Evolutionary conservation across 2,113 vertebrate species (phyloP), one percentile per base, ranked within the genome.

Genomic region (Notarius quadriscutis): DNA sequence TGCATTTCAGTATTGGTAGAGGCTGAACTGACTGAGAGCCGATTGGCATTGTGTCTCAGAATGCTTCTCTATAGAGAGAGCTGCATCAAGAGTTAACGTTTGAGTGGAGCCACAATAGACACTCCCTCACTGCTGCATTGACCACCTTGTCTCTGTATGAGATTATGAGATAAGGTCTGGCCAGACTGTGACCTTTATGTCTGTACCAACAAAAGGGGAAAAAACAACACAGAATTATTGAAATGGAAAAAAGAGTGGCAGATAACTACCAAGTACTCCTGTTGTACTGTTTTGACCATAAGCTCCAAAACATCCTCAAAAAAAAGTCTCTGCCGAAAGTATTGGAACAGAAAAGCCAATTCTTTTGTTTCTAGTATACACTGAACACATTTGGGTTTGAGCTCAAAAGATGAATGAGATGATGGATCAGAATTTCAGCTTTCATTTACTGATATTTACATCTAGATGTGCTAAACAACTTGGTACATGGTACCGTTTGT

Each of bases 101-200:
- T 74, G 86, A 62, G 41, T 62, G 84, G 41, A 60, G 79, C 67
- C 57, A 72, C 22, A 87, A 82, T 22, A 83, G 55, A 75, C 48
- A 69, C 67, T 30, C 65, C 25, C 55, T n/a, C 7, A 14, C 25
- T 69, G 48, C 63, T 81, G 53, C 65, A 67, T 25, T 87, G 67
- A 83, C 41, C 17, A 82, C 63, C 80, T 75, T 77, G 41, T 53
- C 69, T 83, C 67, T 63, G 17, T 83, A 53, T 87, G 57, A 87
- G 69, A 77, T 75, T 71, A 84, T 84, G n/a, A 84, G 78, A 58
- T 80, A 80, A 55, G 41, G 48, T 75, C 20, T 75, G 79, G n/a
- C 25, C 27, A 83, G 67, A 75, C 86, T 41, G 69, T 83, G 57
- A 87, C 80, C 67, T 83, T 72, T 83, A 50, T 63, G 17, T 81